Conservation (phyloP, 1,140 invertebrate genomes). For the Pachyrhynchus sulphureomaculatus region DNA sequence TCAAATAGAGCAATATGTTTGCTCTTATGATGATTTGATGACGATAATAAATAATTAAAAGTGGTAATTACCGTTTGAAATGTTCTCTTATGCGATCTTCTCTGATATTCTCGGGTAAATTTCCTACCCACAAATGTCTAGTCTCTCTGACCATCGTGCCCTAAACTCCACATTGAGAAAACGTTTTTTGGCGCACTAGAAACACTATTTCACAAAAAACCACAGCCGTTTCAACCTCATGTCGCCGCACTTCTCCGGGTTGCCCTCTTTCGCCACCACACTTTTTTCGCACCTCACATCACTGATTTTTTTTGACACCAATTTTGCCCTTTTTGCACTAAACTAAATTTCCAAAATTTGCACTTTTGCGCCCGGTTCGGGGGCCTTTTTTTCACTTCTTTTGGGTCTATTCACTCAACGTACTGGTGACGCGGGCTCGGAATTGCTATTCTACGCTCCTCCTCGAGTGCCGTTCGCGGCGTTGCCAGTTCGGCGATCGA, state of each 20-base stretch:
- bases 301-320: conserved; percentile 13
- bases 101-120: conserved; percentile 98
- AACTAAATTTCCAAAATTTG: conserved; percentile 36
- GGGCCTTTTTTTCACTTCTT: conserved; percentile 42
- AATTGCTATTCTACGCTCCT: conserved; percentile 46
- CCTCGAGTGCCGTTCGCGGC: conserved; percentile 29
- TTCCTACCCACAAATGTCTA: conserved; percentile 99
- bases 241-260: conserved; percentile 25
- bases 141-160: conserved; percentile 99
- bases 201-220: conserved; percentile 51
- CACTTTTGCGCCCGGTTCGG: conserved; percentile 42
- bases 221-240: conserved; percentile 48
- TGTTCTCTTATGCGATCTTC: conserved; percentile 94
- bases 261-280: conserved; percentile 29
- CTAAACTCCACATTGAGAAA: conserved; percentile 69
- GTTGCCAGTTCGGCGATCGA: conserved; percentile 2
- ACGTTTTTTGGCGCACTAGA: conserved; percentile 54
- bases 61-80: conserved; percentile 85
- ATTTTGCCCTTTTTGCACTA: conserved; percentile 14
- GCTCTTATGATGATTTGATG: not conserved
- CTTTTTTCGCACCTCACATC: conserved; percentile 36
- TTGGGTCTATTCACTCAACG: conserved; percentile 47
- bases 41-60: not conserved
- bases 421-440: conserved; percentile 43
- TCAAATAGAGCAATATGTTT: too few species aligned